phyloP scores from a whole-genome alignment of 2,113 vertebrate genomes.

The Ochotona princeps region DNA sequence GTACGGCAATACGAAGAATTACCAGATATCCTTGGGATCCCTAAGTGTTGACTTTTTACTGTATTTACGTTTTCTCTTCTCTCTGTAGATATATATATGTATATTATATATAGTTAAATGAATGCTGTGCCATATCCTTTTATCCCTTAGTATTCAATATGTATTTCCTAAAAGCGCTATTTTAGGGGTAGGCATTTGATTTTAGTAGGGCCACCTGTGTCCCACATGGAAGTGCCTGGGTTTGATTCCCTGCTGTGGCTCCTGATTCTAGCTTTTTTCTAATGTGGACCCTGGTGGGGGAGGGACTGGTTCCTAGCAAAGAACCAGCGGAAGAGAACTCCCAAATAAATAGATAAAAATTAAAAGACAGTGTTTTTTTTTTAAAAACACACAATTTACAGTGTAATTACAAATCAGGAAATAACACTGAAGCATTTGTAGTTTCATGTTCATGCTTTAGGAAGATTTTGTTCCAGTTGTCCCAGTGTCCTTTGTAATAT shows the following conservation, averaged over 20 bases:
- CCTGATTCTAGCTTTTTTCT: no score
- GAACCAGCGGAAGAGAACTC: no score
- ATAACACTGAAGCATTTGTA: not conserved
- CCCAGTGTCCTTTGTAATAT: not conserved
- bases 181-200: no score
- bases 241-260: no score
- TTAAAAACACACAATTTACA: not conserved
- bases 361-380: not conserved
- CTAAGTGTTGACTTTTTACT: slow-evolving; percentile 21
- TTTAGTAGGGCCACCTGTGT: no score
- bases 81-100: not conserved
- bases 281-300: no score
- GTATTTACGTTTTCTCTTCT: not conserved
- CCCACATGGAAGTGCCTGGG: no score
- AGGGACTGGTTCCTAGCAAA: no score
- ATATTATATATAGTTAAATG: not conserved
- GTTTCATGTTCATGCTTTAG: not conserved
- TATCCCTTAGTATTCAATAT: slow-evolving; percentile 26
- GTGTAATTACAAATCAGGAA: not conserved
- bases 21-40: slow-evolving; percentile 1
- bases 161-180: slow-evolving; percentile 36
- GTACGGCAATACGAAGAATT: slow-evolving; percentile 38
- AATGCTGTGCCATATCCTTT: not conserved
- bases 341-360: no score
- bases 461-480: slow-evolving; percentile 42